Evolutionary conservation across 2,888 invertebrate species (phyloP), one percentile per base, ranked within the genome.

Genomic region (Xestobium rufovillosum): DNA sequence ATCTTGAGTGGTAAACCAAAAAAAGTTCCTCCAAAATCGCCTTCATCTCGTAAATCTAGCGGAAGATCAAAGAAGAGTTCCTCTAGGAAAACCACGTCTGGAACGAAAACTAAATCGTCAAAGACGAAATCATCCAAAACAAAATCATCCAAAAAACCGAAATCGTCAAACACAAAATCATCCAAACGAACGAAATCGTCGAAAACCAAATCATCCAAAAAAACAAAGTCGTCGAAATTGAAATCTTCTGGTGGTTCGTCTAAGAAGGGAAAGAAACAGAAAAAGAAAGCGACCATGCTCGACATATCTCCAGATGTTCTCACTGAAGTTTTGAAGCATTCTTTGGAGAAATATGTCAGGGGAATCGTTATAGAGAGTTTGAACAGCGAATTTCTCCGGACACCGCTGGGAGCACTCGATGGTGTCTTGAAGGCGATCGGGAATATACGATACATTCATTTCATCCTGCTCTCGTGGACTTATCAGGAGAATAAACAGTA

Each of bases 341-440:
- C 15, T 9, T 35, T 30, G 14, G n/a, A n/a, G 6, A 8, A n/a
- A 8, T 19, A 8, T 19, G 23, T 26, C 2, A 26, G 33, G 13
- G 58, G 55, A 13, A 10, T 63, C 14, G 46, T 65, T 4, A 52
- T 65, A 8, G 63, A 64, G 41, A 56, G 56, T 15, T 45, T 66
- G 13, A 23, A 53, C 10, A 63, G 60, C 36, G 43, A 45, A 4
- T 64, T 65, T 39, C 36, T 65, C 8, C 36, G 43, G 3, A 47
- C 50, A 12, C 51, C 54, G 4, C 38, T 47, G 14, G 17, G 52
- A 3, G 51, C 54, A 8, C 43, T 63, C 12, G 47, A 53, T 33
- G 48, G 45, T 33, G 31, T 65, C 10, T 36, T 65, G 25, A 48
- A 47, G 39, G 55, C 54, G 2, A 43, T 52, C 13, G 60, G 59